phyloP scores from a whole-genome alignment of 2,888 invertebrate species.

The Periphyllus acericola region DNA sequence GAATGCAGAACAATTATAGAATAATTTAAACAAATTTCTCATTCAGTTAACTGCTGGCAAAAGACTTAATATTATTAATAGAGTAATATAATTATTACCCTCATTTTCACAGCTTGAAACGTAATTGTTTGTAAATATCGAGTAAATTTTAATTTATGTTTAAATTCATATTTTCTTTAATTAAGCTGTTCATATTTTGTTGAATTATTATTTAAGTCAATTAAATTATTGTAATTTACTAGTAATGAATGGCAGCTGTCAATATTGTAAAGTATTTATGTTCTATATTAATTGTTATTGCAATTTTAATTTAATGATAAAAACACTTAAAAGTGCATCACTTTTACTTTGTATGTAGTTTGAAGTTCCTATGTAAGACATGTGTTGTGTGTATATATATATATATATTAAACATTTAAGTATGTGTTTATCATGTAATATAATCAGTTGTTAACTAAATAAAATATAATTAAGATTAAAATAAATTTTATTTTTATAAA shows the following conservation, averaged over 20 bases:
- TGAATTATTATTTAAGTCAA: constrained; percentile 19
- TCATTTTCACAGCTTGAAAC: neutral
- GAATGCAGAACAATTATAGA: constrained; percentile 30
- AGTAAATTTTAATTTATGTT: neutral
- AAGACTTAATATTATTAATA: constrained; percentile 40
- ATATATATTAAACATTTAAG: neutral
- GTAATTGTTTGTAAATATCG: constrained; percentile 12
- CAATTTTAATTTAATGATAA: constrained; percentile 1
- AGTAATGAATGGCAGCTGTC: neutral
- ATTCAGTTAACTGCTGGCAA: neutral
- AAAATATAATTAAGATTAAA: neutral
- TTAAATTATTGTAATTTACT: constrained; percentile 5
- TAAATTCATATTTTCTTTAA: neutral
- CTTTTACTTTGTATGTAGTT: constrained; percentile 30
- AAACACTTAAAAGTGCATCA: constrained; percentile 44
- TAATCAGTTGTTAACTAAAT: neutral
- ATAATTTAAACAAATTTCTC: constrained; percentile 3
- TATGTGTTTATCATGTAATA: constrained; percentile 30
- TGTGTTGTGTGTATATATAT: constrained; percentile 1
- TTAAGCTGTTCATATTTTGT: constrained; percentile 14
- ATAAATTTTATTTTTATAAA: neutral
- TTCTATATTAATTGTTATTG: neutral
- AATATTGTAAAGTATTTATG: neutral
- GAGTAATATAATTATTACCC: constrained; percentile 29
- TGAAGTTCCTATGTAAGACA: constrained; percentile 51